Evolutionary conservation across 2,113 vertebrate genomes (phyloP).

Genomic region (Heterotilapia buettikoferi): DNA sequence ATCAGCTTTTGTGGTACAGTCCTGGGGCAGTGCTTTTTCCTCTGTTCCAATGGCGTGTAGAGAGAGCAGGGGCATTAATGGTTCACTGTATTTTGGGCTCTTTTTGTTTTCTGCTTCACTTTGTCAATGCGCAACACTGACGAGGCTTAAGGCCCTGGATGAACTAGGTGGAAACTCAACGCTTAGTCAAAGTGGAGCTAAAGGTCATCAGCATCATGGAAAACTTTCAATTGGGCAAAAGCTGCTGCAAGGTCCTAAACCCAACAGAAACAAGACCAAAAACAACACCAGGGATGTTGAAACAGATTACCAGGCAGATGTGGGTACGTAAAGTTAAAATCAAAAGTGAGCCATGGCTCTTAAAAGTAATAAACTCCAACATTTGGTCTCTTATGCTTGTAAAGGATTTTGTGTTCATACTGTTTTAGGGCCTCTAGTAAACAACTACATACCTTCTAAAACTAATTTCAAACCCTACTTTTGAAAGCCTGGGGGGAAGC

Average conservation of each 20-base stretch:
- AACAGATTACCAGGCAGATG: constrained; percentile 56
- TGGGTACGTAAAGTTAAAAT: constrained; percentile 33
- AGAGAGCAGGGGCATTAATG: not conserved
- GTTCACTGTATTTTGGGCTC: constrained; percentile 21
- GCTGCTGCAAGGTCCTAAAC: not conserved
- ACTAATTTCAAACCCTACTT: not conserved
- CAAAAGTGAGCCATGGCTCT: fast-evolving
- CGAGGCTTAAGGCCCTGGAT: not conserved
- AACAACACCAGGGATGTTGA: not conserved
- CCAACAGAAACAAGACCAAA: not conserved
- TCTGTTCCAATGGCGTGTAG: constrained; percentile 46
- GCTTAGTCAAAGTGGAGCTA: not conserved
- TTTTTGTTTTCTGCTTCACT: constrained; percentile 12
- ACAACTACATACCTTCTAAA: not conserved
- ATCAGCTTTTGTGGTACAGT: not conserved
- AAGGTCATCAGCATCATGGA: not conserved
- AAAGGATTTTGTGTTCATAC: not conserved
- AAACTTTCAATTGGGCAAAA: constrained; percentile 39
- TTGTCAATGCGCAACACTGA: constrained; percentile 7
- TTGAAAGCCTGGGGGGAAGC: constrained; percentile 31
- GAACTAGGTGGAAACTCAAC: not conserved
- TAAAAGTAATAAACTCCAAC: not conserved
- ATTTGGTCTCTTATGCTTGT: not conserved
- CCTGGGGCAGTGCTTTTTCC: not conserved
- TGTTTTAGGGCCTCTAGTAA: not conserved